Conservation (phyloP, 2,888 invertebrate species). For the Eudemis profundana region DNA sequence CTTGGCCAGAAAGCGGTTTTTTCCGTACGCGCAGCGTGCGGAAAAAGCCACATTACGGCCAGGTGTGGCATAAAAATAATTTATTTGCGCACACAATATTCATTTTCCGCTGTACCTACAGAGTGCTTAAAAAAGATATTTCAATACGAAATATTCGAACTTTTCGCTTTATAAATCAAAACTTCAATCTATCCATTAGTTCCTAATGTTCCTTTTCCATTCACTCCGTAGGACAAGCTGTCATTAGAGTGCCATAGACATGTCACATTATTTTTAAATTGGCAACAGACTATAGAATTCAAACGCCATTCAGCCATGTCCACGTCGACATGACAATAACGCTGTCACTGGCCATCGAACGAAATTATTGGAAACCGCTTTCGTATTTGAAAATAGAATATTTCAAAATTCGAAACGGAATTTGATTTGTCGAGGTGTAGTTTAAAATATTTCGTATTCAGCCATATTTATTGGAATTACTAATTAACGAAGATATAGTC, state of each 20-base stretch:
- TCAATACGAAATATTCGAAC: background rate
- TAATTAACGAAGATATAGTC: background rate
- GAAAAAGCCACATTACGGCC: too few relatives aligned
- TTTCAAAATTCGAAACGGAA: constrained; percentile 32
- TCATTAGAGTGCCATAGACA: constrained; percentile 29
- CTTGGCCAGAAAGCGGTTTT: too few relatives aligned
- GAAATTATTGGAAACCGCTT: constrained; percentile 35
- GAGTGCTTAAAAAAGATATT: too few relatives aligned
- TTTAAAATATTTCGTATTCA: constrained; percentile 3
- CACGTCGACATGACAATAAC: constrained; percentile 41
- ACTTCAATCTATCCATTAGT: background rate
- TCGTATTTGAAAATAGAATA: constrained; percentile 40
- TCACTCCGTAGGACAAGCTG: background rate
- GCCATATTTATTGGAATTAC: background rate
- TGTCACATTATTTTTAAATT: constrained; percentile 38
- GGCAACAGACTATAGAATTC: constrained; percentile 39
- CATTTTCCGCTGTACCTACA: too few relatives aligned
- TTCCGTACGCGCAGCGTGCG: too few relatives aligned
- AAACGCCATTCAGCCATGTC: constrained; percentile 39
- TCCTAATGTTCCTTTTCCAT: background rate
- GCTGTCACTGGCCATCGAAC: constrained; percentile 38
- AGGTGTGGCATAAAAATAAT: too few relatives aligned
- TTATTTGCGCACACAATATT: too few relatives aligned
- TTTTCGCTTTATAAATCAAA: background rate
- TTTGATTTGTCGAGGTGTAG: constrained; percentile 16